Base-by-base conservation (phyloP, 2,113 vertebrate genomes). In the Beaufortia kweichowensis region DNA sequence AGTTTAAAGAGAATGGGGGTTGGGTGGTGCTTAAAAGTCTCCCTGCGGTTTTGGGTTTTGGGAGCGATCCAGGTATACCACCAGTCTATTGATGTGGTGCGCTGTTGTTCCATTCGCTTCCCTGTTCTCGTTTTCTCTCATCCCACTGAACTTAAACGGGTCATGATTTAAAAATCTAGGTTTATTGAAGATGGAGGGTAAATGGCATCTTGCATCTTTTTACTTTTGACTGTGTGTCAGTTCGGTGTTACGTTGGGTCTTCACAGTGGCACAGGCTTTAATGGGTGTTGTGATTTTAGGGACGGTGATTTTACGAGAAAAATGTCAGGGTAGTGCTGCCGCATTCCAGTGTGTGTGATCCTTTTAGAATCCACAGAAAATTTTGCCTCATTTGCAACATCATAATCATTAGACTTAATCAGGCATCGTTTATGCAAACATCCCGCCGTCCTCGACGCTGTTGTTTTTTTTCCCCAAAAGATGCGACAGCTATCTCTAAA, bases 181-280 rank as follows among this genome's bases (percentile, higher is more conserved):
- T 90, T 90, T 87, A 89, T 91, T 87, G 90, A 90, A 91, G 86
- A 82, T 86, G 79, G 81, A 81, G 81, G 83, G 86, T 89, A 91
- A 90, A 89, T 85, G 84, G 83, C 85, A 82, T 88, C 63, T 59
- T 70, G 14, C 43, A 48, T 48, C 43, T 39, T 39, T 9, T 82
- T 74, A 68, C 71, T 56, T 73, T 33, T 65, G 33, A 81, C 85
- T 83, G 89, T 86, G 87, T 84, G 85, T 85, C 83, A 88, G 87
- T 88, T 89, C 86, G 86, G 89, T 89, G 86, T 87, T 81, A 82
- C 83, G 86, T 85, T 83, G 86, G 83, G 86, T 82, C 86, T 83
- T 85, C 87, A 81, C 82, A 80, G 82, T 79, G 74, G 80, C 53
- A 78, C 65, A 76, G 77, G 79, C 82, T 89, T 89, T 84, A 82